These are phyloP conservation scores for Drosophila sp. DNA, from an alignment of 1,140 invertebrate genomes.

Conservation along the genomic window DNA sequence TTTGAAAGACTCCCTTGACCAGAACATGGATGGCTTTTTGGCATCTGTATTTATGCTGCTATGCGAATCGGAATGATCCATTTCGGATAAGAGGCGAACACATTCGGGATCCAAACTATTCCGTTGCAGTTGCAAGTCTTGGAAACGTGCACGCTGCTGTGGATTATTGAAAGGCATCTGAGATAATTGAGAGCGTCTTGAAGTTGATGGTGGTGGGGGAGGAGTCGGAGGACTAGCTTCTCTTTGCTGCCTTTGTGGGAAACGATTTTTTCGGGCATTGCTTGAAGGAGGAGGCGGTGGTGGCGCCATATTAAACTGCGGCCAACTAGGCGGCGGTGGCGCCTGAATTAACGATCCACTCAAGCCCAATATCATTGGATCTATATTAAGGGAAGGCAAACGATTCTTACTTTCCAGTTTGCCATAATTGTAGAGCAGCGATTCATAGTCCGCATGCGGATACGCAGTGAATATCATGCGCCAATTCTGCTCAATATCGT, in stretches of 20 bases:
- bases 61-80: slow-evolving; percentile 24
- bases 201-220: slow-evolving; percentile 7
- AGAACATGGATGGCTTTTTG: slow-evolving; percentile 66
- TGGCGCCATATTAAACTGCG: slow-evolving; percentile 30
- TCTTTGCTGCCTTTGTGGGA: slow-evolving; percentile 14
- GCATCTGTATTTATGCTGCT: slow-evolving; percentile 52
- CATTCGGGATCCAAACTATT: slow-evolving; percentile 48
- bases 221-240: not conserved
- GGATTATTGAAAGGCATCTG: slow-evolving; percentile 54
- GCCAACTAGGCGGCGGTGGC: slow-evolving; percentile 39
- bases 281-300: slow-evolving; percentile 21
- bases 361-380: slow-evolving; percentile 62
- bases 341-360: not conserved
- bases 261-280: not conserved
- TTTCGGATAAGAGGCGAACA: slow-evolving; percentile 42
- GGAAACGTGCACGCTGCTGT: slow-evolving; percentile 39
- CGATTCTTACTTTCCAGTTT: slow-evolving; percentile 65
- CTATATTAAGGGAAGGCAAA: slow-evolving; percentile 52
- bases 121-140: slow-evolving; percentile 40
- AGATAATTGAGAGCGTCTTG: slow-evolving; percentile 21
- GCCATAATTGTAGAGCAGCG: slow-evolving; percentile 83
- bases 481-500: slow-evolving; percentile 84
- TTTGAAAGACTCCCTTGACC: slow-evolving; percentile 73
- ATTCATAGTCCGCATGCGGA: slow-evolving; percentile 83
- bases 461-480: slow-evolving; percentile 83